Conservation (phyloP, 2,113 vertebrate species). For the Pluvianellus socialis region DNA sequence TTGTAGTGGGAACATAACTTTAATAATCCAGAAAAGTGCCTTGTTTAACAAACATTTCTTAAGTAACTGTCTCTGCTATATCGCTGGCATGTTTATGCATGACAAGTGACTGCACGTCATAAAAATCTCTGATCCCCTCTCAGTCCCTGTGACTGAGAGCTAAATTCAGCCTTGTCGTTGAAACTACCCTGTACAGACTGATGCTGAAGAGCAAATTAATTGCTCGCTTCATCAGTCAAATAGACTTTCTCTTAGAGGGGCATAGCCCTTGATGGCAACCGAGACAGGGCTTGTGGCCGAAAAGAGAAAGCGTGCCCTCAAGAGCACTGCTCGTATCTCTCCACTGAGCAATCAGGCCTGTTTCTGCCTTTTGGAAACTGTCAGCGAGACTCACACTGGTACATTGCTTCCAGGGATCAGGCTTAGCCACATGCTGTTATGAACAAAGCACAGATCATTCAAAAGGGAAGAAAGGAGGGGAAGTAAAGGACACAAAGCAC, state of each 20-base stretch:
- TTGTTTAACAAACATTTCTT: slow-evolving; percentile 47
- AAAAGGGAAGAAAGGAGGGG: not conserved
- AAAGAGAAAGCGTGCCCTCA: not conserved
- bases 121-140: not conserved
- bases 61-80: slow-evolving; percentile 23
- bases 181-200: not conserved
- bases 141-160: not conserved
- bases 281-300: not conserved
- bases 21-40: slow-evolving; percentile 19
- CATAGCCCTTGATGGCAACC: not conserved
- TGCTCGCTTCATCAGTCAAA: not conserved
- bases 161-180: slow-evolving; percentile 8
- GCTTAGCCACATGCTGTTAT: not conserved
- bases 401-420: not conserved
- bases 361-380: not conserved
- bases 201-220: slow-evolving; percentile 15
- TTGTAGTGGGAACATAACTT: not conserved
- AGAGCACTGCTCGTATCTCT: not conserved
- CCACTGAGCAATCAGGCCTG: not conserved
- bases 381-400: not conserved
- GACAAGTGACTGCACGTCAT: not conserved
- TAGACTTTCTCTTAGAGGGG: not conserved
- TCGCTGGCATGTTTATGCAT: not conserved
- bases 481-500: not conserved
- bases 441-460: not conserved